Percentiles rank a stretch among this genome's conserved stretches.
Evolutionary conservation across 2,113 vertebrate genomes (phyloP).

Genomic region (Psephotus haematonotus): DNA sequence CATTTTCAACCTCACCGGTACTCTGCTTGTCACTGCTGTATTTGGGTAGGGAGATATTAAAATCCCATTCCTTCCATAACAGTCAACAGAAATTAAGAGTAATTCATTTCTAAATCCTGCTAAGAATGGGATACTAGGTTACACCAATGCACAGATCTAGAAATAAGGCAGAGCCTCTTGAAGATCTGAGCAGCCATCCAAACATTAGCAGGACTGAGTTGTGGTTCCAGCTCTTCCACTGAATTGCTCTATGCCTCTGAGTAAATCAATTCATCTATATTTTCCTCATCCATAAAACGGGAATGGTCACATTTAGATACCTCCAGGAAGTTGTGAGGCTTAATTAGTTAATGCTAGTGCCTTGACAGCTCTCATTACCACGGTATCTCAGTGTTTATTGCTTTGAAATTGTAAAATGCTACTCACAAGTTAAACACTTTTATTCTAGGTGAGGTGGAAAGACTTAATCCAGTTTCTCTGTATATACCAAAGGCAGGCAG

Average conservation of each 20-base stretch:
- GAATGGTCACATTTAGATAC: not conserved
- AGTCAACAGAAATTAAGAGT: not conserved
- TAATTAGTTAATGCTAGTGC: constrained; percentile 36
- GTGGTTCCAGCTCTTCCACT: not conserved
- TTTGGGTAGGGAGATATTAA: not conserved
- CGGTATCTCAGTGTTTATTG: not conserved
- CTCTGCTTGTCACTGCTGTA: not conserved
- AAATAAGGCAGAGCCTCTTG: not conserved
- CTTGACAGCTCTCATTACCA: constrained; percentile 41
- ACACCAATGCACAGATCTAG: rapidly evolving
- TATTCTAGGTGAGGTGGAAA: not conserved
- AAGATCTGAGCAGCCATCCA: not conserved
- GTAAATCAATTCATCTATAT: not conserved
- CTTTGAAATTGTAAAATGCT: constrained; percentile 25
- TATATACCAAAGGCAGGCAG: not conserved
- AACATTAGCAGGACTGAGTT: not conserved
- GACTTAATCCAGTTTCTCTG: not conserved
- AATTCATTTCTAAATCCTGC: not conserved
- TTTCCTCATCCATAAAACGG: not conserved
- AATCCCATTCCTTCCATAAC: not conserved
- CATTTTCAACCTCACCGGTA: not conserved
- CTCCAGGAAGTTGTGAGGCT: not conserved
- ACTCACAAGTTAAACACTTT: not conserved
- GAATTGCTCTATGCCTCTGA: not conserved
- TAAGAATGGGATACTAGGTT: not conserved